A percentile compares a stretch with the other conserved stretches of the same genome.
These are phyloP conservation scores for Phyto melanocephala DNA, from an alignment of 2,888 invertebrate genomes.

Conservation along the genomic window DNA sequence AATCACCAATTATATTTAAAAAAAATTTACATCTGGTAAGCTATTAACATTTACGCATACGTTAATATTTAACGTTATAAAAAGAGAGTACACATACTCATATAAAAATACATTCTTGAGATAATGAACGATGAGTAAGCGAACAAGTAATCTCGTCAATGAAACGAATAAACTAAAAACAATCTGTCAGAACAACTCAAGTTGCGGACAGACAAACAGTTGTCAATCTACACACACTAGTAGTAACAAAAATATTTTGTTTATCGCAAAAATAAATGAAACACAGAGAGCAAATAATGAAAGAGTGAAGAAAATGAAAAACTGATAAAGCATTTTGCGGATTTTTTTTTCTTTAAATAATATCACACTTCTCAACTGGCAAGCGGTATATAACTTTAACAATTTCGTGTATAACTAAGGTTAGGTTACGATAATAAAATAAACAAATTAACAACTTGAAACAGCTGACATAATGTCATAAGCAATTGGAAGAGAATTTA, in stretches of 20 bases:
- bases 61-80: not conserved
- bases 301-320: not conserved
- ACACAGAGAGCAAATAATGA: not conserved
- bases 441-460: too few species aligned
- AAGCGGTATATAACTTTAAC: not conserved
- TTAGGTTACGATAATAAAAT: too few species aligned
- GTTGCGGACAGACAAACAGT: not conserved
- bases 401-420: not conserved
- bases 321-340: not conserved
- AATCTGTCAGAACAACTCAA: conserved; percentile 11
- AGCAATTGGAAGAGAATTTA: too few species aligned
- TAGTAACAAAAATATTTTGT: conserved; percentile 27
- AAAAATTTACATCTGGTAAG: not conserved
- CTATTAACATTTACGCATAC: not conserved
- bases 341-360: not conserved
- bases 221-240: not conserved
- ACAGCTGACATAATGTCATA: too few species aligned
- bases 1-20: not conserved
- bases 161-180: conserved; percentile 7
- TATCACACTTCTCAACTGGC: not conserved
- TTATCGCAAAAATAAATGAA: not conserved
- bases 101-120: not conserved
- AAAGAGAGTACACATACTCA: not conserved
- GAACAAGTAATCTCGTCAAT: not conserved
- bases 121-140: conserved; percentile 5